Evolutionary conservation across 2,113 vertebrate species (phyloP).

Genomic region (Nesoenas mayeri): DNA sequence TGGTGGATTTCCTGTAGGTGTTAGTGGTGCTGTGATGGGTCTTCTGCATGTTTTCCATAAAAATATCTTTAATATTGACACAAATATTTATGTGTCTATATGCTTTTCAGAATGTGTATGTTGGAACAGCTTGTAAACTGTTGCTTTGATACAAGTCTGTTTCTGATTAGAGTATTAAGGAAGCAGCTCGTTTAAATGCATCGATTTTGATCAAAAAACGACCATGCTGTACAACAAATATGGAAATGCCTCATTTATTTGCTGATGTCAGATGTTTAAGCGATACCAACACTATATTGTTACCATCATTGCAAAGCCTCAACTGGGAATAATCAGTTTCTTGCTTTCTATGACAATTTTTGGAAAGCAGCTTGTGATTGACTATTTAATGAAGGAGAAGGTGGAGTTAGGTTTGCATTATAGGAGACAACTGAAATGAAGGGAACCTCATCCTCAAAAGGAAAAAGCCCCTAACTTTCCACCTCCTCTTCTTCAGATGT

Average conservation of each 20-base stretch:
- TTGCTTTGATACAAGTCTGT: neutral
- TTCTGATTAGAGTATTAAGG: neutral
- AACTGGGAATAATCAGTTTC: neutral
- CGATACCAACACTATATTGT: neutral
- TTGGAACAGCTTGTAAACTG: neutral
- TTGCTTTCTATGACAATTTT: conserved; percentile 5
- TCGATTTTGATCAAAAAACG: neutral
- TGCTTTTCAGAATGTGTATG: neutral
- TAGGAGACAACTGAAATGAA: conserved; percentile 2
- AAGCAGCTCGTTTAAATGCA: neutral
- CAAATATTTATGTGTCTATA: neutral
- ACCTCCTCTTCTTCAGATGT: conserved; percentile 44
- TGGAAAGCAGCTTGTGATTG: neutral
- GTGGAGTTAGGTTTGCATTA: neutral
- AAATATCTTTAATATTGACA: neutral
- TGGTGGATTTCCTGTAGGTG: fast-evolving
- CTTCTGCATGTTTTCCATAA: neutral
- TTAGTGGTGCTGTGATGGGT: neutral
- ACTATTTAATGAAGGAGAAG: conserved; percentile 30
- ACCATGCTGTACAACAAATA: neutral
- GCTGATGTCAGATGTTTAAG: neutral
- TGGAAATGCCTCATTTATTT: conserved; percentile 3
- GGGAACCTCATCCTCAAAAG: conserved; percentile 26
- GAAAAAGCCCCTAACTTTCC: neutral
- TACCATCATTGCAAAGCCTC: neutral